Base-by-base conservation (phyloP, 1,140 invertebrate species). In the Leptinotarsa undecemlineata region DNA sequence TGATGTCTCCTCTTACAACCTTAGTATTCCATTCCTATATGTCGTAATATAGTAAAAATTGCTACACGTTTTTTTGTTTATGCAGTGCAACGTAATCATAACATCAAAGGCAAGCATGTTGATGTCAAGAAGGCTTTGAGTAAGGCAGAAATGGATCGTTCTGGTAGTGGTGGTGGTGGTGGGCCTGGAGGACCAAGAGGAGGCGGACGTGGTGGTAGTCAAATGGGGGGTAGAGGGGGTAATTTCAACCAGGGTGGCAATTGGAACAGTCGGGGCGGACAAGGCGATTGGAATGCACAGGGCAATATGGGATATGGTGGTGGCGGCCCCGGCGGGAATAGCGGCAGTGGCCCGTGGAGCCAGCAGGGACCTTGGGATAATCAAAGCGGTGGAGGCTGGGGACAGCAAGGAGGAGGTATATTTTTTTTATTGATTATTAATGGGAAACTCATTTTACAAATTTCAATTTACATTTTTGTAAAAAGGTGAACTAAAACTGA, bases 91-190 rank as follows among this genome's bases (percentile, higher is more conserved):
- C 48, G 81, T 13, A 74, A 76, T 77, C 93, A 95, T 81, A 90
- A 90, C 68, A 90, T 95, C 11, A 91, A 92, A 70, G 92, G 92
- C 15, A 92, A 92, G 73, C 88, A 91, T 47, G 88, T 95, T 5
- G 93, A 95, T 81, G 93, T 95, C 0, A 95, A 95, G 80, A 95
- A 95, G 83, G 93, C 92, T 0, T 80, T 92, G 5, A 91, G 90
- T 48, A 92, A 91, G 83, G 86, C 89, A 42, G 91, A 92, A 78
- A 91, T 92, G 87, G 88, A 89, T 4, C 88, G 90, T 75, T 86
- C 86, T 72, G 86, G 87, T 71, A 85, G 87, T 3, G 83, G 85
- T 8, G 84, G 85, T 0, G 83, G 86, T 48, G 74, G 81, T 33
- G 26, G 51, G 3, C 15, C 15, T 57, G 51, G 51, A 15, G 51